Conservation (phyloP, 2,888 invertebrate genomes). For the Drosophila neutralis region DNA sequence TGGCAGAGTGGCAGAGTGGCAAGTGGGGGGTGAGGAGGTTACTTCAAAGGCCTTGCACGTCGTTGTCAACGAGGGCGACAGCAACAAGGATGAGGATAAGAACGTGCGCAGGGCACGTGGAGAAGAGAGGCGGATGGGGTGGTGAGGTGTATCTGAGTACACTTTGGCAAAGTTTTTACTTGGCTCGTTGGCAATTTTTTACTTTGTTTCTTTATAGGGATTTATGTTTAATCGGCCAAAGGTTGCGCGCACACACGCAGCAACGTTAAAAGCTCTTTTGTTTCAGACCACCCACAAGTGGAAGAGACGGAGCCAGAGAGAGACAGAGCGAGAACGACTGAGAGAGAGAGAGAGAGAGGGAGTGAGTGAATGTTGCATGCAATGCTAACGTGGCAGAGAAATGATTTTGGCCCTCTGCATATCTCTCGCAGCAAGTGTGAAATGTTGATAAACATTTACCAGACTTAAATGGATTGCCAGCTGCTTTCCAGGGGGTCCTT, state of each 20-base stretch:
- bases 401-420: slow-evolving; percentile 52
- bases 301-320: background rate
- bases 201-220: slow-evolving; percentile 79
- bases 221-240: slow-evolving; percentile 80
- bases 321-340: background rate
- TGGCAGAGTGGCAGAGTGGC: background rate
- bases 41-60: slow-evolving; percentile 73
- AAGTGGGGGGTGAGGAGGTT: slow-evolving; percentile 4
- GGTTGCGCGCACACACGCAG: slow-evolving; percentile 63
- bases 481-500: slow-evolving; percentile 19
- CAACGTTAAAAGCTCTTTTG: slow-evolving; percentile 69
- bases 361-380: slow-evolving; percentile 18
- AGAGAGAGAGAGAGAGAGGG: background rate
- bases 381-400: slow-evolving; percentile 42
- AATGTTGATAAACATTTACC: slow-evolving; percentile 63
- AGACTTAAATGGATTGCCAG: slow-evolving; percentile 58
- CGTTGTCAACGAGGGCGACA: slow-evolving; percentile 54
- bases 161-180: slow-evolving; percentile 77
- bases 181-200: slow-evolving; percentile 79
- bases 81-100: slow-evolving; percentile 52
- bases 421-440: slow-evolving; percentile 52
- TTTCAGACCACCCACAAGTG: slow-evolving; percentile 29
- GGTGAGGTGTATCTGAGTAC: slow-evolving; percentile 61
- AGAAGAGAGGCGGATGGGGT: background rate
- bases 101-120: slow-evolving; percentile 29